Conservation (phyloP, 1,140 invertebrate genomes). For the Drosophila bocqueti region DNA sequence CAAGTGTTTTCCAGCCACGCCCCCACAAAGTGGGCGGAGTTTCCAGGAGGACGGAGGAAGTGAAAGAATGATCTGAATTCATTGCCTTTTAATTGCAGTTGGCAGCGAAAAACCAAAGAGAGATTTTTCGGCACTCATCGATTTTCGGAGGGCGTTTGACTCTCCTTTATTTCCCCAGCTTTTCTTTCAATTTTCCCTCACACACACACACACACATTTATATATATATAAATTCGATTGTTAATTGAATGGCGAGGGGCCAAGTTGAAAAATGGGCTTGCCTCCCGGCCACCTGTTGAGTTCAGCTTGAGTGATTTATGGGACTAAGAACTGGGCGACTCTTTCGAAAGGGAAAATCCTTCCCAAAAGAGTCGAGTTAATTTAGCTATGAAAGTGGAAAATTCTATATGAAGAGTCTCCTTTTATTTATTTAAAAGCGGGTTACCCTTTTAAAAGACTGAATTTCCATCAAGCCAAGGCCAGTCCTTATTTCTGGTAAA, state of each 20-base stretch:
- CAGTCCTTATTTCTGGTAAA: constrained; percentile 33
- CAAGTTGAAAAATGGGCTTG: constrained; percentile 68
- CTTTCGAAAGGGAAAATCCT: neutral
- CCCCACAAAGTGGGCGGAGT: constrained; percentile 16
- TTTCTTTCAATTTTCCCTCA: constrained; percentile 26
- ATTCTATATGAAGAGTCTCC: neutral
- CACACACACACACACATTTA: constrained; percentile 2
- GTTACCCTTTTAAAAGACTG: constrained; percentile 7
- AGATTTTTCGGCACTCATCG: constrained; percentile 59
- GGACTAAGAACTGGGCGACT: constrained; percentile 6
- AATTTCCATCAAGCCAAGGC: constrained; percentile 25
- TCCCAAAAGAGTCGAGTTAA: neutral
- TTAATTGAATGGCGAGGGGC: constrained; percentile 72
- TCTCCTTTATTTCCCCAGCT: constrained; percentile 12
- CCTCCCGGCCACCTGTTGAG: constrained; percentile 69
- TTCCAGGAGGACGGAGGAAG: neutral
- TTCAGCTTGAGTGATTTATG: constrained; percentile 65
- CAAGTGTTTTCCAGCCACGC: constrained; percentile 71
- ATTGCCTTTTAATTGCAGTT: constrained; percentile 82
- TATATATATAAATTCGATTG: constrained; percentile 71
- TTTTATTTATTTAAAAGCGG: constrained; percentile 9
- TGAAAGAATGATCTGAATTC: constrained; percentile 59
- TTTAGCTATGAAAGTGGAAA: neutral
- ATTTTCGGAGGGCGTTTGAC: constrained; percentile 24
- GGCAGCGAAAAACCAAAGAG: constrained; percentile 65